phyloP scores from a whole-genome alignment of 1,140 invertebrate species.

The Leptopilina boulardi region DNA sequence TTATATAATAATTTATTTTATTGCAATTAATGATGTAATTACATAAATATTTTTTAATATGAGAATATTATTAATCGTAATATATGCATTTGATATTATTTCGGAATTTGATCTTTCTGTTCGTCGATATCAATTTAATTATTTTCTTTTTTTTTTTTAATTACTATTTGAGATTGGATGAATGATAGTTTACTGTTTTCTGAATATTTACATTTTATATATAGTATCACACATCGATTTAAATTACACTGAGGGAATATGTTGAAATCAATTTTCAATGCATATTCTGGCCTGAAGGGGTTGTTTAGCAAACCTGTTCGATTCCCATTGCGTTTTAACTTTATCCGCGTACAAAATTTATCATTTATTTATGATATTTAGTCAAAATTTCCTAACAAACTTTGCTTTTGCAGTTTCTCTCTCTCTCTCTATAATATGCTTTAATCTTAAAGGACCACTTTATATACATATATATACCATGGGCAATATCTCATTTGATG shows the following conservation, averaged over 20 bases:
- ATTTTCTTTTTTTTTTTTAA: background rate
- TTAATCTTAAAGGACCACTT: constrained; percentile 10
- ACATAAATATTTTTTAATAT: no score
- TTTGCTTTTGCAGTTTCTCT: background rate
- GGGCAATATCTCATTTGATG: background rate
- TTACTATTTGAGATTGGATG: background rate
- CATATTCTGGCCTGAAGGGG: background rate
- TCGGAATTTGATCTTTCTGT: background rate
- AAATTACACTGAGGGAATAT: constrained; percentile 2
- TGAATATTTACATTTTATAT: constrained; percentile 11
- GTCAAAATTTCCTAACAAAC: background rate
- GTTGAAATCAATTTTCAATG: constrained; percentile 2
- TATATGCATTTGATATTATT: background rate
- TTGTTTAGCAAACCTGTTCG: constrained; percentile 7
- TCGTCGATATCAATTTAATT: background rate
- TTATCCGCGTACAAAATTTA: background rate
- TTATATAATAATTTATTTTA: no score
- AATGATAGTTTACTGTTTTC: background rate
- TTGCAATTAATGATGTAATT: no score
- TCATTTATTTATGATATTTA: background rate
- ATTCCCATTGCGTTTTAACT: constrained; percentile 9
- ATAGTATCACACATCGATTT: background rate
- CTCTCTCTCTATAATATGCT: no score
- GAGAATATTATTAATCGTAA: no score
- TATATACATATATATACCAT: background rate